These are phyloP conservation scores for Achroia grisella DNA, from an alignment of 1,140 invertebrate species.

Conservation along the genomic window DNA sequence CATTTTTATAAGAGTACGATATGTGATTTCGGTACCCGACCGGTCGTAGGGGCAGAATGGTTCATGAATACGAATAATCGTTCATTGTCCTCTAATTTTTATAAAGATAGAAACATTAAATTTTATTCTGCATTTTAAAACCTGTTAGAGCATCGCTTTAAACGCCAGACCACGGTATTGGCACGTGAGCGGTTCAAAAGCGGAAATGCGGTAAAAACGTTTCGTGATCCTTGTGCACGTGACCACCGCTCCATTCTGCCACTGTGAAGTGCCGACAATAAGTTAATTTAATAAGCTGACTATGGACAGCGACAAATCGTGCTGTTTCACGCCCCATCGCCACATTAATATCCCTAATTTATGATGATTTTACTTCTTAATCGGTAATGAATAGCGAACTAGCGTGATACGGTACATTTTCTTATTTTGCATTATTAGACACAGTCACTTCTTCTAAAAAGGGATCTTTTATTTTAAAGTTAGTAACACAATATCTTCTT, in stretches of 20 bases:
- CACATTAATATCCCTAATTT: conserved; percentile 1
- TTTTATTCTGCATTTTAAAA: too few relatives aligned
- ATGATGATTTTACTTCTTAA: not conserved
- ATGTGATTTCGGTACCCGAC: too few relatives aligned
- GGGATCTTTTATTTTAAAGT: too few relatives aligned
- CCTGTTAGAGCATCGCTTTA: too few relatives aligned
- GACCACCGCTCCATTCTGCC: conserved; percentile 16
- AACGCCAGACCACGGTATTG: not conserved
- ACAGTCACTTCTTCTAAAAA: too few relatives aligned
- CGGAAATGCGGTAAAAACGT: conserved; percentile 54
- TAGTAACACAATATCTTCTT: too few relatives aligned
- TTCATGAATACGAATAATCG: too few relatives aligned
- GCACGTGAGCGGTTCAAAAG: conserved; percentile 25
- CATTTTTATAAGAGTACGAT: too few relatives aligned
- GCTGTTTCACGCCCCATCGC: not conserved
- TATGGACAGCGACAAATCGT: not conserved
- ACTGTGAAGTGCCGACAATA: not conserved
- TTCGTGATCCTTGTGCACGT: conserved; percentile 45
- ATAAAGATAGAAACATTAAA: too few relatives aligned
- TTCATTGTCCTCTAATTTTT: too few relatives aligned
- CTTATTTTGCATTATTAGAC: too few relatives aligned
- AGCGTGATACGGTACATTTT: not conserved
- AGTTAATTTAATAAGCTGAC: conserved; percentile 18
- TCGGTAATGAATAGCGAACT: not conserved
- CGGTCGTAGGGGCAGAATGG: too few relatives aligned